Base-by-base conservation (phyloP, 2,888 invertebrate species). In the Scotopteryx bipunctaria region DNA sequence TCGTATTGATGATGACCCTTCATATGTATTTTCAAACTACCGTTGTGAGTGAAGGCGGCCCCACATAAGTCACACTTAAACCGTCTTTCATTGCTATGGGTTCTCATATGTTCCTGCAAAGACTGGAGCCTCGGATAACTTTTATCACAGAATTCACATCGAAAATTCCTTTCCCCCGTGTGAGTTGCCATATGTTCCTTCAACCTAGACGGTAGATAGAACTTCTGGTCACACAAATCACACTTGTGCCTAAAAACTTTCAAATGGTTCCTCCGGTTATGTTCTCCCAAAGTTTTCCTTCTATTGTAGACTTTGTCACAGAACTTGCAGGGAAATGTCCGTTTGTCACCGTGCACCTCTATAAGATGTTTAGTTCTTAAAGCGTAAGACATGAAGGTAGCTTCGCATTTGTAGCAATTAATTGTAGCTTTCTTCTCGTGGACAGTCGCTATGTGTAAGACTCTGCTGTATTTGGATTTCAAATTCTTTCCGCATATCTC, bases 81-180 rank as follows among this genome's bases (percentile, higher is more conserved):
- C 3, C 92, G 76, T 13, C 92, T 81, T 54, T 93, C 92, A 2
- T 93, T 92, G 0, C 92, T 92, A 59, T 93, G 93, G 0, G 91
- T 92, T 32, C 93, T 67, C 58, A 92, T 89, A 63, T 93, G 93
- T 17, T 92, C 92, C 32, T 92, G 92, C 17, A 93, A 60, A 0
- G 92, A 92, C 25, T 92, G 92, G 3, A 92, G 73, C 42, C 93
- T 83, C 0, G 93, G 92, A 64, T 93, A 93, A 11, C 90, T 90
- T 57, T 93, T 93, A 1, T 92, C 92, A 65, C 93, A 93, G 31
- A 91, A 83, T 17, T 91, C 90, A 63, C 93, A 93, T 1, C 91
- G 73, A 58, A 91, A 92, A n/a, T 91, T 88, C 57, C 91, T 84
- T 29, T 91, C 92, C 0, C 91, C 88, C 0, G 92, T 91, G 46